Conservation (phyloP, 2,797 vertebrate species). For the Sebastolobus alascanus region DNA sequence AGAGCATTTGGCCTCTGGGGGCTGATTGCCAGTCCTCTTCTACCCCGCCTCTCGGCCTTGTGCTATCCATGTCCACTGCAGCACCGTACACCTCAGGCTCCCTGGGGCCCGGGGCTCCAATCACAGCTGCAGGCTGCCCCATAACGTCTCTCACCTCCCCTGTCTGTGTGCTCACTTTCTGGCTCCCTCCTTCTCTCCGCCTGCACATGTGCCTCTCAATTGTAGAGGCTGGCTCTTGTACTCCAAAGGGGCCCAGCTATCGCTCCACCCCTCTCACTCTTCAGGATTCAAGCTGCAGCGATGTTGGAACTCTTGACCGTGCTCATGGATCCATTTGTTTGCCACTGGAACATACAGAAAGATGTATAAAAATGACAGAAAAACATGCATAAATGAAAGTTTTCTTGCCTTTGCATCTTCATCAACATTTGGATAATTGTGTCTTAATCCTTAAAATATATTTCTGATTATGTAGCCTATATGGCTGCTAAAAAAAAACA, state of each 20-base stretch:
- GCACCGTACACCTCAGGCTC: conserved; percentile 47
- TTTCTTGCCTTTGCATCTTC: conserved; percentile 2
- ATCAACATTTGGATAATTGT: background rate
- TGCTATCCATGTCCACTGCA: conserved; percentile 51
- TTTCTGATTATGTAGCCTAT: conserved; percentile 1
- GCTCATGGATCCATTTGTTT: conserved; percentile 96
- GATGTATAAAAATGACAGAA: background rate
- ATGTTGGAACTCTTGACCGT: conserved; percentile 93
- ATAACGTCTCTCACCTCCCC: conserved; percentile 18
- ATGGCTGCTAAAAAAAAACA: conserved; percentile 11
- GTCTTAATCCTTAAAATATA: background rate
- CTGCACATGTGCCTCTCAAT: conserved; percentile 60
- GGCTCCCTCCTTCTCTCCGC: conserved; percentile 35
- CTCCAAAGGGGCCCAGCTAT: conserved; percentile 63
- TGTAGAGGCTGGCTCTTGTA: conserved; percentile 70
- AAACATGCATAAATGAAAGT: background rate
- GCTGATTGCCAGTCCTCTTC: conserved; percentile 55
- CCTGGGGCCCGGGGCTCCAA: conserved; percentile 65
- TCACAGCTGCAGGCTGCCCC: conserved; percentile 55
- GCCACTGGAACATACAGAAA: conserved; percentile 87
- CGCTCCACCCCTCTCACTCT: conserved; percentile 82
- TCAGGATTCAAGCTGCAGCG: conserved; percentile 86
- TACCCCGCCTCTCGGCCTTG: conserved; percentile 30
- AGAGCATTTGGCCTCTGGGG: conserved; percentile 58
- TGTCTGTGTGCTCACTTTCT: conserved; percentile 39